Evolutionary conservation across 2,888 invertebrate genomes (phyloP).

Genomic region (Helobdella robusta): DNA sequence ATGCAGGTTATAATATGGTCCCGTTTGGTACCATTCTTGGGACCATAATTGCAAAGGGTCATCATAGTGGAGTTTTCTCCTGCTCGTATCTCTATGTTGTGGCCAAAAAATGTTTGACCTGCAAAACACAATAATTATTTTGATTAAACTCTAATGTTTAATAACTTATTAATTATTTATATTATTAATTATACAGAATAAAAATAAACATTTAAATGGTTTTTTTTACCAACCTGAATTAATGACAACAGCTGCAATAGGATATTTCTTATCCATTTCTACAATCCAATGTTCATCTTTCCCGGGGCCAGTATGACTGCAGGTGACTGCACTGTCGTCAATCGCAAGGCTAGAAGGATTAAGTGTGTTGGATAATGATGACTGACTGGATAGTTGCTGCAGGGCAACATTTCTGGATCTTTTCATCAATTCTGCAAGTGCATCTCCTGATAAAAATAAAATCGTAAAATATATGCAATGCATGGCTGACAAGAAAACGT

Average conservation of each 20-base stretch:
- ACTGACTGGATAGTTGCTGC: slow-evolving; percentile 20
- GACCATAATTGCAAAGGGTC: slow-evolving; percentile 25
- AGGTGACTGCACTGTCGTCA: slow-evolving; percentile 24
- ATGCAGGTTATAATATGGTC: slow-evolving; percentile 25
- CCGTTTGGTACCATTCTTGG: neutral
- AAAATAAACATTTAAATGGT: too few species aligned
- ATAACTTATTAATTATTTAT: neutral
- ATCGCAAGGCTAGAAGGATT: slow-evolving; percentile 27
- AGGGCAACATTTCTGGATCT: slow-evolving; percentile 21
- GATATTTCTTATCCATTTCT: slow-evolving; percentile 12
- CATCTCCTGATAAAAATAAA: too few species aligned
- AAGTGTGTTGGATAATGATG: slow-evolving; percentile 10
- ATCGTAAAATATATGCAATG: too few species aligned
- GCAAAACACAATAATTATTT: neutral
- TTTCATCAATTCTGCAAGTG: slow-evolving; percentile 1
- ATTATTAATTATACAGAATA: neutral
- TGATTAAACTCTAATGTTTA: neutral
- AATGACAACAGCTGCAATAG: slow-evolving; percentile 24
- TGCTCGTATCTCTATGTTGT: slow-evolving; percentile 22
- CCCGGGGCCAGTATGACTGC: slow-evolving; percentile 17
- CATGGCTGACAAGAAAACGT: too few species aligned
- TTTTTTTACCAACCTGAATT: slow-evolving; percentile 25
- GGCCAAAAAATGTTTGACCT: slow-evolving; percentile 14
- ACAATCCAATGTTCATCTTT: slow-evolving; percentile 27
- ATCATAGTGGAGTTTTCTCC: slow-evolving; percentile 5